phyloP scores from a whole-genome alignment of 2,888 invertebrate species.

The Deroplatys truncata region DNA sequence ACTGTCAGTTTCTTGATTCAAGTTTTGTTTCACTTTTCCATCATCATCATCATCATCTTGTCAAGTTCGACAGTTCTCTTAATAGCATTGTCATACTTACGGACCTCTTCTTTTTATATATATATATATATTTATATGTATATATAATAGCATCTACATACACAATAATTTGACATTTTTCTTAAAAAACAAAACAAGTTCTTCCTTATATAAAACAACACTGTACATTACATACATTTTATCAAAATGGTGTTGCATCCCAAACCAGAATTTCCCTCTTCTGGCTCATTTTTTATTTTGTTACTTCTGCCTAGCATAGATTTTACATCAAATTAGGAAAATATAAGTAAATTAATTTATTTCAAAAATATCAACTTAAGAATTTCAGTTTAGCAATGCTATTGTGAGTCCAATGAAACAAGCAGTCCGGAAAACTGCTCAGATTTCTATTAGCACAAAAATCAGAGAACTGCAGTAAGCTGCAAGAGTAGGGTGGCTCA shows the following conservation, averaged over 20 bases:
- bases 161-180: conserved; percentile 6
- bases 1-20: background rate
- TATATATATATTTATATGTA: background rate
- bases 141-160: conserved; percentile 13
- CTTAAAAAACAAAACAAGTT: conserved; percentile 15
- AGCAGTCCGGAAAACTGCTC: background rate
- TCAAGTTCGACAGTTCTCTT: background rate
- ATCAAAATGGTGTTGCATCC: conserved; percentile 6
- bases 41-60: background rate
- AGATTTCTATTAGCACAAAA: background rate
- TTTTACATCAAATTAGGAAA: background rate
- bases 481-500: too few relatives aligned
- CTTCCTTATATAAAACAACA: conserved; percentile 10
- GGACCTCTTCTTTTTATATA: background rate
- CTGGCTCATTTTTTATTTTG: background rate
- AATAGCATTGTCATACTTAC: background rate
- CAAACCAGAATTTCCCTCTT: background rate
- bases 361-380: background rate
- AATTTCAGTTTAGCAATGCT: background rate
- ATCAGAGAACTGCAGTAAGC: background rate
- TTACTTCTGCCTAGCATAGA: background rate
- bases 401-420: background rate
- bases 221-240: conserved; percentile 5
- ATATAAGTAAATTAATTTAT: background rate
- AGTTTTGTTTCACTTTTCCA: background rate